Evolutionary conservation across 2,888 invertebrate species (phyloP).

Genomic region (Parapristionchus giblindavisi): DNA sequence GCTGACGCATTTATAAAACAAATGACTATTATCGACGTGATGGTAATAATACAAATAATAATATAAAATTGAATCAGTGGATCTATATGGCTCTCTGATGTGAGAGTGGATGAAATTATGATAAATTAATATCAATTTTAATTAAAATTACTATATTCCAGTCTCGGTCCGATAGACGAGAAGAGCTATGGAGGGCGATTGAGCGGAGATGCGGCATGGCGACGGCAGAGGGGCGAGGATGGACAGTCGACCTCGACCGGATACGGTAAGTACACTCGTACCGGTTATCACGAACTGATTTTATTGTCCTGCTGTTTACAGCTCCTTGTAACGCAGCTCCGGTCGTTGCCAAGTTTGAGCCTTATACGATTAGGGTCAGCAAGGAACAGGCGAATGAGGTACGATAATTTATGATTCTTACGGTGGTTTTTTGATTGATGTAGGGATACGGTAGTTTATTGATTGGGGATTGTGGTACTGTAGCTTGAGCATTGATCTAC

Average conservation of each 20-base stretch:
- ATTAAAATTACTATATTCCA: background rate
- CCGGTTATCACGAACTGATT: background rate
- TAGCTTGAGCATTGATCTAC: too few species aligned
- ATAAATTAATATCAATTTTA: background rate
- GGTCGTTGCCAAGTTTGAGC: background rate
- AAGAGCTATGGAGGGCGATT: conserved; percentile 22
- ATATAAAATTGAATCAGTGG: too few species aligned
- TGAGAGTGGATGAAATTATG: too few species aligned
- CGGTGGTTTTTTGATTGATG: background rate
- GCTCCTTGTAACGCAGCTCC: background rate
- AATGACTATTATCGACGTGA: too few species aligned
- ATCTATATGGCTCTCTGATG: too few species aligned
- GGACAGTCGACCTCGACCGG: background rate
- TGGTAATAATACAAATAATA: too few species aligned
- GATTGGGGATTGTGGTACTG: background rate
- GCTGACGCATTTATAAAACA: too few species aligned
- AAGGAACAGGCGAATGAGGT: conserved; percentile 28
- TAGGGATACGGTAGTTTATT: background rate
- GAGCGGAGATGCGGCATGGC: conserved; percentile 17
- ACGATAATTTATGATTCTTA: background rate
- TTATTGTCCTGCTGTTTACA: background rate
- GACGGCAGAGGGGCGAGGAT: conserved; percentile 27
- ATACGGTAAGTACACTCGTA: background rate
- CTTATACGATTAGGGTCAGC: conserved; percentile 21
- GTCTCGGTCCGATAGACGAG: conserved; percentile 32